Conservation (phyloP, 2,113 vertebrate species). For the Danionella cerebrum region DNA sequence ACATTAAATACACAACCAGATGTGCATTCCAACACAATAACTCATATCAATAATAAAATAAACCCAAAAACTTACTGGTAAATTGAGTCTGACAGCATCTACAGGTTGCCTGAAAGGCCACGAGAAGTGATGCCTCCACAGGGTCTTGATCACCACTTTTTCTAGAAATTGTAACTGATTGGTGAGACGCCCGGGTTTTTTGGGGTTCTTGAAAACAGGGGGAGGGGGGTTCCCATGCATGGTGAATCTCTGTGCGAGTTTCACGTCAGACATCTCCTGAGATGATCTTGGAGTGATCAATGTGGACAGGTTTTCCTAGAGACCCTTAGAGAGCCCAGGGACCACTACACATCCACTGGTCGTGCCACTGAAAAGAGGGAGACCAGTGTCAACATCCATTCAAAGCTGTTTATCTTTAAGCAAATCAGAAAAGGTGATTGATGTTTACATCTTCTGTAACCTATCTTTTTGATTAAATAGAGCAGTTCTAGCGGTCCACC, state of each 20-base stretch:
- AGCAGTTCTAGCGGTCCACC: too few relatives aligned
- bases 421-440: background rate
- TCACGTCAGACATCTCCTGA: slow-evolving; percentile 65
- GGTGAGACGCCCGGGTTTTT: slow-evolving; percentile 70
- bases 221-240: slow-evolving; percentile 76
- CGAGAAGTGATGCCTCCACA: slow-evolving; percentile 83
- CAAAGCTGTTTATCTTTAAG: background rate
- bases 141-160: slow-evolving; percentile 73
- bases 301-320: background rate
- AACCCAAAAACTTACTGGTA: slow-evolving; percentile 75
- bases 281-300: slow-evolving; percentile 1
- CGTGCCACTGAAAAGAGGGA: slow-evolving; percentile 31
- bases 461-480: too few relatives aligned
- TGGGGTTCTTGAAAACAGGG: slow-evolving; percentile 72
- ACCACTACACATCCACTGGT: slow-evolving; percentile 44
- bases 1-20: too few relatives aligned
- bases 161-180: slow-evolving; percentile 87
- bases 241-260: slow-evolving; percentile 31
- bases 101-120: slow-evolving; percentile 92
- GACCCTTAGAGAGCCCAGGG: slow-evolving; percentile 7
- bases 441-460: too few relatives aligned
- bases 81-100: slow-evolving; percentile 76
- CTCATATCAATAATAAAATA: background rate
- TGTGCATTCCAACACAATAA: too few relatives aligned
- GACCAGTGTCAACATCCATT: slow-evolving; percentile 20